Evolutionary conservation across 2,797 vertebrate genomes (phyloP).

Genomic region (Clarias pachynema): DNA sequence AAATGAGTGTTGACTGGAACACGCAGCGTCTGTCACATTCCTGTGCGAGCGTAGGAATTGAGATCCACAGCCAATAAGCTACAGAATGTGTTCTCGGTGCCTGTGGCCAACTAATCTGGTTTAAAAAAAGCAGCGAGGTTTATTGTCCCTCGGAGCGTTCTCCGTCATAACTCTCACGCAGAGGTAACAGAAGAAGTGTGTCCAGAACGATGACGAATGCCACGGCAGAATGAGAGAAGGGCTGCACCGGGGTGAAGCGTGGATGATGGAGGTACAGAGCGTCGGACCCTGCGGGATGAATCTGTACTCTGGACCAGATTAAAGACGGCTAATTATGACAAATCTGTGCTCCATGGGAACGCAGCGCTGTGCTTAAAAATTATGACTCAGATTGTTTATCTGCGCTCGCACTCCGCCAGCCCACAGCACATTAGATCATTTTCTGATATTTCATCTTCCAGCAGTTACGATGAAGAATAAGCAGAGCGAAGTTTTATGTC

Average conservation of each 20-base stretch:
- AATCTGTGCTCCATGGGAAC: slow-evolving; percentile 32
- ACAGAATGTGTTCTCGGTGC: slow-evolving; percentile 27
- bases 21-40: slow-evolving; percentile 16
- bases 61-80: slow-evolving; percentile 22
- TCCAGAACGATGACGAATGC: slow-evolving; percentile 51
- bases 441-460: background rate
- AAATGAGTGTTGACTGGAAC: background rate
- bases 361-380: slow-evolving; percentile 37
- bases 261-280: slow-evolving; percentile 34
- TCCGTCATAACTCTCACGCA: slow-evolving; percentile 58
- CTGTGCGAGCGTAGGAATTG: slow-evolving; percentile 21
- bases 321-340: slow-evolving; percentile 52
- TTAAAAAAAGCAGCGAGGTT: slow-evolving; percentile 48
- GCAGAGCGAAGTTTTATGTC: background rate
- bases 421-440: slow-evolving; percentile 9
- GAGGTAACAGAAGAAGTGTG: slow-evolving; percentile 45
- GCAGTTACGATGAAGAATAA: slow-evolving; percentile 7
- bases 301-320: slow-evolving; percentile 47
- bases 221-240: slow-evolving; percentile 41
- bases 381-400: slow-evolving; percentile 52
- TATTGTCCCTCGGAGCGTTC: slow-evolving; percentile 57
- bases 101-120: slow-evolving; percentile 46
- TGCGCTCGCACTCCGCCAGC: slow-evolving; percentile 8
- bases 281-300: slow-evolving; percentile 32
- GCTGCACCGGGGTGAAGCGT: slow-evolving; percentile 24